These are phyloP conservation scores for Hermetia illucens DNA, from an alignment of 1,140 invertebrate species.

Conservation along the genomic window DNA sequence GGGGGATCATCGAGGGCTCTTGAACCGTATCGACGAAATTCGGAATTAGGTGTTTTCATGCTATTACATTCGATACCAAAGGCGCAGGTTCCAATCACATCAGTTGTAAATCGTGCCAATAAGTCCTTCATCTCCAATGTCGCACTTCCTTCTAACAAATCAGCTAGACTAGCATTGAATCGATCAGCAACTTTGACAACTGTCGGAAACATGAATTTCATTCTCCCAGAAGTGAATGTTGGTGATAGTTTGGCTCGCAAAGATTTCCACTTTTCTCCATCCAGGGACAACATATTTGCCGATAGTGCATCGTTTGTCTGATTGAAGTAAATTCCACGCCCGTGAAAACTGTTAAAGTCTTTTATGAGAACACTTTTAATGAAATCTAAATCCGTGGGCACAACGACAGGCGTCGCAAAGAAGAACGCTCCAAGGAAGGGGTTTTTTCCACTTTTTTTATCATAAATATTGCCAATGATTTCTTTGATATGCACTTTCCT, in stretches of 20 bases:
- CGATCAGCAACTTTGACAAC: no score
- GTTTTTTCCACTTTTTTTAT: not conserved
- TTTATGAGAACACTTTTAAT: constrained; percentile 22
- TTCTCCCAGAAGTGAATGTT: no score
- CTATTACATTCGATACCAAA: constrained; percentile 29
- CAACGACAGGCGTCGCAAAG: constrained; percentile 12
- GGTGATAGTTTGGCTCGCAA: no score
- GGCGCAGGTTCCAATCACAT: constrained; percentile 24
- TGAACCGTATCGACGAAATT: no score
- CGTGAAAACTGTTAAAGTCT: constrained; percentile 21
- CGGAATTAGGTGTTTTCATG: no score
- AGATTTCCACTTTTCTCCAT: no score
- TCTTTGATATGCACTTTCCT: not conserved
- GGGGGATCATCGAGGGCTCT: no score
- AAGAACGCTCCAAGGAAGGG: constrained; percentile 3
- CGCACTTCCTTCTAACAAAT: no score
- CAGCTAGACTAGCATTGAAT: no score
- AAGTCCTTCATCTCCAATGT: constrained; percentile 20
- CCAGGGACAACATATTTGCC: no score
- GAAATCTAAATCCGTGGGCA: constrained; percentile 25
- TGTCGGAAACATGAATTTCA: no score
- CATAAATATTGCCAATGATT: not conserved
- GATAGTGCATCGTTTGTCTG: constrained; percentile 12
- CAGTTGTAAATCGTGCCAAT: constrained; percentile 22
- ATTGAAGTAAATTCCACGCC: constrained; percentile 12